Evolutionary conservation across 2,113 vertebrate genomes (phyloP), one percentile per base, ranked within the genome.

Genomic region (Myrmophylax atrothorax): DNA sequence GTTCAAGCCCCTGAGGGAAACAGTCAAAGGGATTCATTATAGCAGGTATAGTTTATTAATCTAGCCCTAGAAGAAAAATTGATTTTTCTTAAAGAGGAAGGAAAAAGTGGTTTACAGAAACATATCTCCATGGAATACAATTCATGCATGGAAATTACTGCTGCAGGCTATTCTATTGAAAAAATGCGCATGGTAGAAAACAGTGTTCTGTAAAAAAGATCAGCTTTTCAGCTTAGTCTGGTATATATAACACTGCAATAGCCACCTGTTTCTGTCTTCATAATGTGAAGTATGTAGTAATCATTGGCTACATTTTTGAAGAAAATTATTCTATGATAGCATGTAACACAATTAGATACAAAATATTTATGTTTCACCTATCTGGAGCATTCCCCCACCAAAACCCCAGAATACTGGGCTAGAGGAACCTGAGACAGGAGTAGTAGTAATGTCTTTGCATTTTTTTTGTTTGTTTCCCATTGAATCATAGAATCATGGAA

Each of bases 21-120:
- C 18, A 68, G 55, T 64, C 60, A 73, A 95, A 76, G 29, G 23
- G 53, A 75, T 79, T 84, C 58, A 89, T 94, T 95, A 49, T 31
- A 87, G 24, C 19, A 95, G 66, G 77, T 84, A 92, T 44, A 89
- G 4, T 3, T 92, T 91, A 92, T 96, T 91, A 90, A 91, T 95
- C 74, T 64, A 82, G 10, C 38, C 42, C 62, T 69, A 67, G 52
- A 89, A 93, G 55, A 89, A 37, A 93, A 73, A 91, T 75, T n/a
- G 60, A 80, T 92, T 93, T 96, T 90, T 60, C 55, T 86, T 91
- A 56, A 93, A 93, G n/a, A 85, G 33, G 60, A 90, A 92, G 42
- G 29, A 33, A 95, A 90, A 95, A 66, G 37, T 52, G 14, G 20
- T 89, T 94, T 82, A 76, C 25, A 58, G 52, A 92, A 95, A 87